Evolutionary conservation across 2,888 invertebrate genomes (phyloP), one percentile per base, ranked within the genome.

Genomic region (Emmelina monodactyla): DNA sequence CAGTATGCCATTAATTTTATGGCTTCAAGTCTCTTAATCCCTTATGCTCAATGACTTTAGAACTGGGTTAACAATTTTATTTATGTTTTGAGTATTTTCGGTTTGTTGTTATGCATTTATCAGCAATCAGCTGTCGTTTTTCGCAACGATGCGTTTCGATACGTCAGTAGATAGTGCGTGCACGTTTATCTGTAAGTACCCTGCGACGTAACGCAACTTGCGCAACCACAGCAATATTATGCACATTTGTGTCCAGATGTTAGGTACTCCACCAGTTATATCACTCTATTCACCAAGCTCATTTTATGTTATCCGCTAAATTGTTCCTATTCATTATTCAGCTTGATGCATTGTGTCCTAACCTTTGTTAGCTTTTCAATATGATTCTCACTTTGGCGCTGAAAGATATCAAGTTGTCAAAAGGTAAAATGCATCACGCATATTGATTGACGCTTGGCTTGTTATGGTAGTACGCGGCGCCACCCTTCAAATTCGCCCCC

Each of bases 361-460:
- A 25, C 6, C n/a, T 4, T 25, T 25, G 9, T 25, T 4, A 10
- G 3, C 25, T n/a, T n/a, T 25, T 25, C 3, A 25, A 3, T 7
- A 25, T 10, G 25, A n/a, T n/a, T n/a, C n/a, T n/a, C n/a, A n/a
- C n/a, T n/a, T n/a, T n/a, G n/a, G n/a, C n/a, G n/a, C n/a, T n/a
- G n/a, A n/a, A n/a, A n/a, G n/a, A n/a, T n/a, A n/a, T n/a, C n/a
- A n/a, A n/a, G n/a, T n/a, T n/a, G n/a, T n/a, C n/a, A n/a, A n/a
- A n/a, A n/a, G n/a, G n/a, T n/a, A n/a, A 10, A 25, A 25, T 11
- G 65, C 67, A 68, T 78, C 73, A 67, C 63, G 65, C 64, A 72
- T 79, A 79, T 79, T 79, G 78, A 79, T 79, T 78, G 76, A 76
- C 68, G 68, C 63, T 62, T 60, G 63, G 64, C 63, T 66, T 68